Evolutionary conservation across 64 coral and sea anemone genomes (phyloP).

Genomic region (Montipora efflorescens): DNA sequence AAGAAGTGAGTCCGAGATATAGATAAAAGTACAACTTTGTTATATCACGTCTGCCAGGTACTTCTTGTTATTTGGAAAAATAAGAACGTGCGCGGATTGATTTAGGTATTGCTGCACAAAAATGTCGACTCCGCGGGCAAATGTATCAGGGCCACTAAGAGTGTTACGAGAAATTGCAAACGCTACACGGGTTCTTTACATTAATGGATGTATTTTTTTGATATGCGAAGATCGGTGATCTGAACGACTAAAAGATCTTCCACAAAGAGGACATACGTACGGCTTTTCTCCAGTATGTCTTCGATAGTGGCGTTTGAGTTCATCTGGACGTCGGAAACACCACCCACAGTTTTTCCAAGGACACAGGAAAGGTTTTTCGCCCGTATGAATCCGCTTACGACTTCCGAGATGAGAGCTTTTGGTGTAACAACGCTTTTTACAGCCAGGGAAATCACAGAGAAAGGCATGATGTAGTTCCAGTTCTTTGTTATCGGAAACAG

Average conservation of each 20-base stretch:
- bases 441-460: slow-evolving; percentile 90
- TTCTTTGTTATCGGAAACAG: neutral
- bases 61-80: neutral
- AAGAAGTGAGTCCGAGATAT: neutral
- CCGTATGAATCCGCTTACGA: slow-evolving; percentile 73
- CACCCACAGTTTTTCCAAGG: slow-evolving; percentile 87
- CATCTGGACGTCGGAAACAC: slow-evolving; percentile 87
- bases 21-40: neutral
- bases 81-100: neutral
- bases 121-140: neutral
- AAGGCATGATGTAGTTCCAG: slow-evolving; percentile 42
- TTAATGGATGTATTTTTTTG: slow-evolving; percentile 82
- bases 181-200: neutral
- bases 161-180: neutral
- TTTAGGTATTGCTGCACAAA: neutral
- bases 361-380: slow-evolving; percentile 92
- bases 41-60: neutral
- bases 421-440: slow-evolving; percentile 75
- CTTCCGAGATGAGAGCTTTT: slow-evolving; percentile 87
- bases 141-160: neutral
- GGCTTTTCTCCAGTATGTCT: slow-evolving; percentile 93
- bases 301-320: slow-evolving; percentile 91
- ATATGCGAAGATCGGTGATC: slow-evolving; percentile 93
- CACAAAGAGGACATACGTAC: slow-evolving; percentile 88
- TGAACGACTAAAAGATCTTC: slow-evolving; percentile 91